Conservation (phyloP, 2,797 vertebrate genomes). For the Cryptoblepharus egeriae region DNA sequence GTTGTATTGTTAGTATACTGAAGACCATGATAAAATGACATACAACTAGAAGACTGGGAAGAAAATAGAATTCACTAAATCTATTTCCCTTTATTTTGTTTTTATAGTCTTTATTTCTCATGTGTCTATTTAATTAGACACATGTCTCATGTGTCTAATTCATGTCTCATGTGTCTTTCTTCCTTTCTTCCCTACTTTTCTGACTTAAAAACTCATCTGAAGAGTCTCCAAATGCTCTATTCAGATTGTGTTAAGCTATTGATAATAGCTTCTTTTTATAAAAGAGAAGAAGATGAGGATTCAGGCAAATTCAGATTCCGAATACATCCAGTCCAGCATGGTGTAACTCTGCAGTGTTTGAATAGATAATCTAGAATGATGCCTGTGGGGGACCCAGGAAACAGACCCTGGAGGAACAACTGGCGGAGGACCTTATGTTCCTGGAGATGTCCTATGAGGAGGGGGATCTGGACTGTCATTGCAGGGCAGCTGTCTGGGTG, state of each 20-base stretch:
- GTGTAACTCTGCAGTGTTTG: constrained; percentile 59
- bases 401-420: too few relatives aligned
- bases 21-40: constrained; percentile 57
- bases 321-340: constrained; percentile 48
- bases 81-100: constrained; percentile 42
- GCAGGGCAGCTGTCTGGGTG: too few relatives aligned
- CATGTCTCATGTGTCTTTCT: too few relatives aligned
- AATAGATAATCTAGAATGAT: constrained; percentile 68
- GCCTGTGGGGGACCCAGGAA: too few relatives aligned
- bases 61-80: constrained; percentile 47
- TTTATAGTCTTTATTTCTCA: constrained; percentile 45
- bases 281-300: constrained; percentile 23
- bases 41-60: constrained; percentile 49
- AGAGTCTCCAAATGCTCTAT: constrained; percentile 62
- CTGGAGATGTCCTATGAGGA: too few relatives aligned
- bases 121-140: constrained; percentile 58
- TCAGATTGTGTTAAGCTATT: constrained; percentile 62
- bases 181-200: constrained; percentile 22
- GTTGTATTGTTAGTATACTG: constrained; percentile 54
- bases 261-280: constrained; percentile 48
- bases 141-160: too few relatives aligned
- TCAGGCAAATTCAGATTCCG: constrained; percentile 61
- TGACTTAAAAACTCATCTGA: constrained; percentile 64
- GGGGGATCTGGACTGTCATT: too few relatives aligned
- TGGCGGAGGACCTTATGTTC: too few relatives aligned